phyloP scores from a whole-genome alignment of 2,888 invertebrate genomes.

The Formica aserva region DNA sequence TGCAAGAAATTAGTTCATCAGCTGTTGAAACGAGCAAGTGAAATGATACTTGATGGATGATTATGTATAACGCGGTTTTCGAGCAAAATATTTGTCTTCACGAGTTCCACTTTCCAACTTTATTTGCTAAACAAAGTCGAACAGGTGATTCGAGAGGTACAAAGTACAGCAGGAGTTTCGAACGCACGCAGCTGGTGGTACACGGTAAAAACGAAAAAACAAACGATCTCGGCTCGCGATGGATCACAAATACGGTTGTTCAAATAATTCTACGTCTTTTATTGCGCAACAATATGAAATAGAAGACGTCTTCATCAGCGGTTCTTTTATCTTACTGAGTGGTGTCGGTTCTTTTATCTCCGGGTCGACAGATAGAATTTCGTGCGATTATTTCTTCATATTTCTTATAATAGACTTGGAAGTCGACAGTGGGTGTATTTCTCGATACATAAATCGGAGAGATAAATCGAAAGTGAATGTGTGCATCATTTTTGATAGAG shows the following conservation, averaged over 20 bases:
- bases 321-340: not conserved
- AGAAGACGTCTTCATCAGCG: not conserved
- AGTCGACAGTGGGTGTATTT: not conserved
- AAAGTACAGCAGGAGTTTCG: not conserved
- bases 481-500: not conserved
- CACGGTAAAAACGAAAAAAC: slow-evolving; percentile 34
- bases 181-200: not conserved
- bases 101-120: slow-evolving; percentile 10
- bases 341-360: slow-evolving; percentile 30
- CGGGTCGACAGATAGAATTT: slow-evolving; percentile 9
- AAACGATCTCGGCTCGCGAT: slow-evolving; percentile 3
- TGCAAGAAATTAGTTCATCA: not conserved
- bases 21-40: not conserved
- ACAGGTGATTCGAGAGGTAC: slow-evolving; percentile 5
- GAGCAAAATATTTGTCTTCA: slow-evolving; percentile 22
- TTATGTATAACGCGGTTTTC: not conserved
- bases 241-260: slow-evolving; percentile 39
- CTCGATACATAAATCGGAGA: too few species aligned
- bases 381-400: slow-evolving; percentile 1
- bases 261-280: slow-evolving; percentile 29
- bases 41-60: not conserved
- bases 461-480: slow-evolving; percentile 4
- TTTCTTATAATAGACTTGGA: not conserved
- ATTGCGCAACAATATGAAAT: slow-evolving; percentile 26
- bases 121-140: slow-evolving; percentile 27